These are phyloP conservation scores for Dione vanillae DNA, from an alignment of 2,888 invertebrate species.

Conservation along the genomic window DNA sequence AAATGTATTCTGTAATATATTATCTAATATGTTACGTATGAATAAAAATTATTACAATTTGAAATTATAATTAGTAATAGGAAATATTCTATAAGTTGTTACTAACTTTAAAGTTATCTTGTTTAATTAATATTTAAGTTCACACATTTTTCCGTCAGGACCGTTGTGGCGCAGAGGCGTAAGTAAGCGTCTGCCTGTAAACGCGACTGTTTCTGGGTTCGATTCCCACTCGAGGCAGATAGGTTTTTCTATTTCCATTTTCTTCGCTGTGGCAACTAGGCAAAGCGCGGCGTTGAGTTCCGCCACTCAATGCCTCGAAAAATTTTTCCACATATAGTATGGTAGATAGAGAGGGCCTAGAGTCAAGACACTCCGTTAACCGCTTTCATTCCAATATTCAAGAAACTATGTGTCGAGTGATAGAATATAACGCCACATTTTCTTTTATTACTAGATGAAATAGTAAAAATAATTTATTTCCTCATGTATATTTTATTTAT, in stretches of 20 bases:
- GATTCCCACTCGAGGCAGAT: no score
- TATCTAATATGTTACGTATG: no score
- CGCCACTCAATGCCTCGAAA: no score
- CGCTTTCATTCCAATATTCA: neutral
- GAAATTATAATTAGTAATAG: constrained; percentile 3
- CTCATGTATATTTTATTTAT: neutral
- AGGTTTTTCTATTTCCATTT: no score
- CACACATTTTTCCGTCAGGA: no score
- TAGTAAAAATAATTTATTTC: neutral
- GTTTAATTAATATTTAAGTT: constrained; percentile 1
- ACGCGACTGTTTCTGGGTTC: no score
- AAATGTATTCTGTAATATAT: no score
- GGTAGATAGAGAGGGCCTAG: no score
- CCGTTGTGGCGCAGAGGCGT: neutral
- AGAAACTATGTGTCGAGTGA: neutral
- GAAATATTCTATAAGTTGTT: neutral
- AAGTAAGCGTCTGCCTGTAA: no score
- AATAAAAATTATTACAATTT: neutral
- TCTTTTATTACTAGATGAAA: neutral
- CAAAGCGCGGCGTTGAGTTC: no score
- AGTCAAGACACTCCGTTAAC: neutral
- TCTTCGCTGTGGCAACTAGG: no score
- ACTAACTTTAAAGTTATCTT: neutral
- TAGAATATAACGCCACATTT: neutral
- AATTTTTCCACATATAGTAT: no score